Evolutionary conservation across 1,140 invertebrate genomes (phyloP), one percentile per base, ranked within the genome.

Genomic region (Idris sp.): DNA sequence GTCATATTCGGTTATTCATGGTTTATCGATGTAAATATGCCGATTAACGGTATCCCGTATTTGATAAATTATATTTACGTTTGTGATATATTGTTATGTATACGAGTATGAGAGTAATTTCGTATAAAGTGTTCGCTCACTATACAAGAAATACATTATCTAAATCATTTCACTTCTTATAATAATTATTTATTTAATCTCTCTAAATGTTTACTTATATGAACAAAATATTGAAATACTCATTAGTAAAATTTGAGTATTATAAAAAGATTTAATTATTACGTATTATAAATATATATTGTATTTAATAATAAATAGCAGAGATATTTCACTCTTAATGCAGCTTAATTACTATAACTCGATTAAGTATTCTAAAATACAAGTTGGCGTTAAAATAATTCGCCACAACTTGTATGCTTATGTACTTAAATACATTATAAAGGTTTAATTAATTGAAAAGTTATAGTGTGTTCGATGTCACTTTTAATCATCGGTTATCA

Each of bases 11-110:
- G 25, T 31, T 41, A 49, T 62, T 49, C 58, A 62, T 62, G 44
- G 43, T 40, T 35, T 35, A 48, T 38, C 33, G 43, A 49, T 49
- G 6, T 25, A 49, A 16, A 41, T 62, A 49, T 49, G 30, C 25
- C 58, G 43, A 62, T 62, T 49, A 62, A 62, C 19, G 33, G 43
- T 40, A 62, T 62, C 41, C 41, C 36, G 26, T 41, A 15, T n/a
- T 9, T 49, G 44, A 62, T 49, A 41, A 49, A 62, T 62, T 62
- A 31, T 41, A 22, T 62, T 49, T 49, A 35, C 26, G 10, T 62
- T 25, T 31, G 35, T 41, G 58, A 49, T 62, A 41, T 49, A 49
- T 49, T 62, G 41, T 31, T 49, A 31, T 62, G 49, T 41, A 59
- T 48, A 30, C n/a, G n/a, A n/a, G n/a, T n/a, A n/a, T n/a, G n/a